These are phyloP conservation scores for Illadopsis cleaveri DNA, from an alignment of 2,113 vertebrate genomes.

Conservation along the genomic window DNA sequence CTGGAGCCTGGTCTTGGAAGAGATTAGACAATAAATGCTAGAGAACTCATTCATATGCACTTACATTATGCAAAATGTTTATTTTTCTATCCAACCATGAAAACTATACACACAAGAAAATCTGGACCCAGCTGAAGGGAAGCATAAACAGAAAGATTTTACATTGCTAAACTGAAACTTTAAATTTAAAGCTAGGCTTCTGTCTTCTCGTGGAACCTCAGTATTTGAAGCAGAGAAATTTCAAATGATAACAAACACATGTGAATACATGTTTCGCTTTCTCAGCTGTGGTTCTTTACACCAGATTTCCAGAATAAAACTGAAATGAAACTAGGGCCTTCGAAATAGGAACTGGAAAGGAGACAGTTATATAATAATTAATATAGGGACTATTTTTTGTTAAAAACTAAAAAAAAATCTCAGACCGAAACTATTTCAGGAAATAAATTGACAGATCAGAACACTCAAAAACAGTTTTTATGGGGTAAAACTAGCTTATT, in stretches of 20 bases:
- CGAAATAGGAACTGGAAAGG: background rate
- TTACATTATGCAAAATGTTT: background rate
- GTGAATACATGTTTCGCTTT: background rate
- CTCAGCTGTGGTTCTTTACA: background rate
- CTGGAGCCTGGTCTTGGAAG: constrained; percentile 83
- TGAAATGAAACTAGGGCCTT: background rate
- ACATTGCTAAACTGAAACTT: background rate
- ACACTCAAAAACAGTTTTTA: background rate
- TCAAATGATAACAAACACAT: background rate
- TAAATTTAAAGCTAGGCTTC: background rate
- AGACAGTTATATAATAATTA: background rate
- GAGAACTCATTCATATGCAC: background rate
- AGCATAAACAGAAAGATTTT: background rate
- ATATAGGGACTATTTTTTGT: background rate
- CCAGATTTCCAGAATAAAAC: background rate
- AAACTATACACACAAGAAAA: background rate
- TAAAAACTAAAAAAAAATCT: background rate
- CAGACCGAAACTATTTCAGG: background rate
- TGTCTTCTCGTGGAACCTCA: background rate
- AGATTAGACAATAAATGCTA: background rate
- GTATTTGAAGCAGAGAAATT: background rate
- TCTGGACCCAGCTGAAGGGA: background rate
- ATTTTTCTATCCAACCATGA: background rate
- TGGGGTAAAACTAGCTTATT: background rate
- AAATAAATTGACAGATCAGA: background rate